A percentile compares a stretch with the other conserved stretches of the same genome.
Evolutionary conservation across 2,113 vertebrate genomes (phyloP).

Genomic region (Clinocottus analis): DNA sequence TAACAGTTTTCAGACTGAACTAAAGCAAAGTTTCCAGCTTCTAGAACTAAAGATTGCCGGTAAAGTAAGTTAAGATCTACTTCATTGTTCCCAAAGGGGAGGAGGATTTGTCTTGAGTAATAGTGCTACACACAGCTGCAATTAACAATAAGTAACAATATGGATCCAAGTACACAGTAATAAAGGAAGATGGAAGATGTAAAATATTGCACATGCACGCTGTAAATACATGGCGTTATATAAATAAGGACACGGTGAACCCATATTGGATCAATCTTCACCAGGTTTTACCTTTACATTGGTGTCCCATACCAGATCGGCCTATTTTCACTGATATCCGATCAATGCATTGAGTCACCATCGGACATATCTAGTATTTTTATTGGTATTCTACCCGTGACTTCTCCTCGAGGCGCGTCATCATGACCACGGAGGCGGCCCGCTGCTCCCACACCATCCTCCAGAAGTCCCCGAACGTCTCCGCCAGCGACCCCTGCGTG

Average conservation of each 20-base stretch:
- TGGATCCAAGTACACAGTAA: background rate
- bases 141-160: background rate
- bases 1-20: background rate
- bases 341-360: background rate
- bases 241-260: background rate
- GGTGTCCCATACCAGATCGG: background rate
- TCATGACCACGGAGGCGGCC: conserved; percentile 96
- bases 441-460: conserved; percentile 99
- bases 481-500: conserved; percentile 93
- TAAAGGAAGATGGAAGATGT: background rate
- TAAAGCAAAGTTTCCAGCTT: background rate
- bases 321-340: background rate
- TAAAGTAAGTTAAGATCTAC: background rate
- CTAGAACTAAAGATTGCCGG: background rate
- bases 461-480: conserved; percentile 98
- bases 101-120: background rate
- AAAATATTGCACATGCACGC: background rate
- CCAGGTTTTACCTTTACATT: background rate
- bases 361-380: background rate
- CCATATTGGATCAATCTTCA: background rate
- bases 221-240: background rate
- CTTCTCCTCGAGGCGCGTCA: conserved; percentile 97
- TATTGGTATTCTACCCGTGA: conserved; percentile 85
- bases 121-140: background rate
- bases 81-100: background rate